Conservation (phyloP, 2,888 invertebrate genomes). For the Leptothorax acervorum region DNA sequence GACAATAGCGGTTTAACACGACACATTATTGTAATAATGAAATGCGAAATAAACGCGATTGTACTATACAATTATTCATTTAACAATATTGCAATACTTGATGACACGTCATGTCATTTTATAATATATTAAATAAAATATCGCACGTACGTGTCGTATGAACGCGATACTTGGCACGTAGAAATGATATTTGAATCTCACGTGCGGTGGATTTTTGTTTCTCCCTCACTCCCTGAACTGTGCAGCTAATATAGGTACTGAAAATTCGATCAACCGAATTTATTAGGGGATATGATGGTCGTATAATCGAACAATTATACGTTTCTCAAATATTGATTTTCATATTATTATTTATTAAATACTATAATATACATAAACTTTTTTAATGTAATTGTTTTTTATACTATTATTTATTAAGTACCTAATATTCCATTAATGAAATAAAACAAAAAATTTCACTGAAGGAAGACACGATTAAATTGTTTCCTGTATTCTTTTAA, state of each 20-base stretch:
- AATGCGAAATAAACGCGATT: constrained; percentile 38
- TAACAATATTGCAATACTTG: constrained; percentile 33
- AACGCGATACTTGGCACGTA: background rate
- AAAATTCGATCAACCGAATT: constrained; percentile 7
- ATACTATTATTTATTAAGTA: background rate
- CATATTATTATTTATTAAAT: background rate
- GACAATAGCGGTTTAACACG: constrained; percentile 15
- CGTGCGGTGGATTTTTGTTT: constrained; percentile 1
- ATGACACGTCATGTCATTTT: constrained; percentile 21
- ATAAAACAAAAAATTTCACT: background rate
- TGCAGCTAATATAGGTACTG: background rate
- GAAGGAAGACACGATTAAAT: background rate
- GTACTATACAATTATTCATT: constrained; percentile 33
- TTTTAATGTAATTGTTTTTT: background rate
- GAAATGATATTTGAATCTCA: constrained; percentile 31
- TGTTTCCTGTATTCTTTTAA: background rate
- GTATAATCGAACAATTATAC: background rate
- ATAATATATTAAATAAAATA: constrained; percentile 42
- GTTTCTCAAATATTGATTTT: background rate
- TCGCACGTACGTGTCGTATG: background rate
- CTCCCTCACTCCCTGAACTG: background rate
- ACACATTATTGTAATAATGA: constrained; percentile 46
- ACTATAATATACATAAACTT: background rate
- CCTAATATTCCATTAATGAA: background rate
- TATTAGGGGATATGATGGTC: background rate